phyloP scores from a whole-genome alignment of 2,797 vertebrate species.

The Esox masquinongy region DNA sequence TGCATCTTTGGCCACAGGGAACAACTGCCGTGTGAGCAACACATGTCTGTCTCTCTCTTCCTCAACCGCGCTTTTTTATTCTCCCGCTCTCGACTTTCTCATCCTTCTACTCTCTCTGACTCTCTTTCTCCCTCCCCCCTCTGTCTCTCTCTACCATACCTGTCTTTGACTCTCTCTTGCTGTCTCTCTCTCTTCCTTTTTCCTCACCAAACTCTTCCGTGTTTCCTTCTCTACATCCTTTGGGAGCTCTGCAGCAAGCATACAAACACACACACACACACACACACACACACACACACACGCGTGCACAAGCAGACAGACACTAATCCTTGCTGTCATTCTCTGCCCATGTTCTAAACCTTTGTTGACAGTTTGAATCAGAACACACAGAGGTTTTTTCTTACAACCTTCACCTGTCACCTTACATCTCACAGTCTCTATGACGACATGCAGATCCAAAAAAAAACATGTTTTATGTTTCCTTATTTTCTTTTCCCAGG shows the following conservation, averaged over 20 bases:
- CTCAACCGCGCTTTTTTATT: neutral
- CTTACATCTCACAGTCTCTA: neutral
- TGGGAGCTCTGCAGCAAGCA: neutral
- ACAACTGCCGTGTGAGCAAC: slow-evolving; percentile 38
- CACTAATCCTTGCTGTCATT: neutral
- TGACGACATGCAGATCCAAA: neutral
- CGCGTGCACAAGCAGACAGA: no score
- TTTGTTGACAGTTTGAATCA: neutral
- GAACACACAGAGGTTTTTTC: neutral
- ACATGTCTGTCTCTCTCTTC: slow-evolving; percentile 4
- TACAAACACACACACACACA: neutral
- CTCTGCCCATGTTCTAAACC: neutral
- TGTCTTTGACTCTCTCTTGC: neutral
- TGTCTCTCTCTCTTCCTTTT: neutral
- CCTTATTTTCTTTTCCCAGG: neutral
- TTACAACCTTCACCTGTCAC: neutral
- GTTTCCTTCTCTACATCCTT: neutral
- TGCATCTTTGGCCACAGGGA: slow-evolving; percentile 57
- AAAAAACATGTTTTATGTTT: neutral
- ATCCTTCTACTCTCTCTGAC: neutral
- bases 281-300: neutral
- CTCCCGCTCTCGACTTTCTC: neutral
- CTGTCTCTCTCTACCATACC: neutral
- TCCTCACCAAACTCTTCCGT: slow-evolving; percentile 9
- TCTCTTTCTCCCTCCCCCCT: slow-evolving; percentile 4